Conservation (phyloP, 2,113 vertebrate species). For the Megaceryle maxima region DNA sequence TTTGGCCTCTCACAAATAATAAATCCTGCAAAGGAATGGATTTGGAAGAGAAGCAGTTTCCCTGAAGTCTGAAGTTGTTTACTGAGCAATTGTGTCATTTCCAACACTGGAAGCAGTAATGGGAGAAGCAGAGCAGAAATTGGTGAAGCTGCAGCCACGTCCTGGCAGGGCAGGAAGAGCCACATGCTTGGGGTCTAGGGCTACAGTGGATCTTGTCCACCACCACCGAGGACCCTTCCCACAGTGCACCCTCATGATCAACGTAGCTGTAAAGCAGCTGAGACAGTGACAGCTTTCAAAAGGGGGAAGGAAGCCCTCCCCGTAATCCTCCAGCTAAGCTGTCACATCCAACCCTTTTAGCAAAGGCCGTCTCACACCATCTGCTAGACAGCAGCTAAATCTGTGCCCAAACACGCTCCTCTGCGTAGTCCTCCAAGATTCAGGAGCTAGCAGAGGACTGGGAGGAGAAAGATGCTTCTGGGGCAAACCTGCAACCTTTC, state of each 20-base stretch:
- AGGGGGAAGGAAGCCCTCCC: neutral
- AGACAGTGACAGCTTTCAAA: neutral
- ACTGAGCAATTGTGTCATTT: neutral
- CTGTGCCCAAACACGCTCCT: neutral
- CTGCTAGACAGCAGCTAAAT: neutral
- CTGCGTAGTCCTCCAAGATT: neutral
- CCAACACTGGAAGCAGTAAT: neutral
- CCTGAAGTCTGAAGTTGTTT: neutral
- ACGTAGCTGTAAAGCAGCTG: neutral
- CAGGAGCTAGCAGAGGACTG: neutral
- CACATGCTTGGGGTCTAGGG: neutral
- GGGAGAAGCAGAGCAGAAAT: neutral
- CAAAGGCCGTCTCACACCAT: neutral
- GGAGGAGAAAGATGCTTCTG: neutral
- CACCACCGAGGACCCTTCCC: neutral
- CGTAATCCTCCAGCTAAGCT: neutral
- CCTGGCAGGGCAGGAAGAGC: neutral
- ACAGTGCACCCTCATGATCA: too few species aligned
- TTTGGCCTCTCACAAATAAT: neutral
- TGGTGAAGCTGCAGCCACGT: accelerated
- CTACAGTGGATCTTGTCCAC: neutral
- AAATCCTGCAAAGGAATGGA: neutral
- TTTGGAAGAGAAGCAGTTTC: neutral
- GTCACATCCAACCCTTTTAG: neutral
- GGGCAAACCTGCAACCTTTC: neutral